A percentile compares a stretch with the other conserved stretches of the same genome.
These are phyloP conservation scores for Zosterops pallidus DNA, from an alignment of 2,113 vertebrate species.

Conservation along the genomic window DNA sequence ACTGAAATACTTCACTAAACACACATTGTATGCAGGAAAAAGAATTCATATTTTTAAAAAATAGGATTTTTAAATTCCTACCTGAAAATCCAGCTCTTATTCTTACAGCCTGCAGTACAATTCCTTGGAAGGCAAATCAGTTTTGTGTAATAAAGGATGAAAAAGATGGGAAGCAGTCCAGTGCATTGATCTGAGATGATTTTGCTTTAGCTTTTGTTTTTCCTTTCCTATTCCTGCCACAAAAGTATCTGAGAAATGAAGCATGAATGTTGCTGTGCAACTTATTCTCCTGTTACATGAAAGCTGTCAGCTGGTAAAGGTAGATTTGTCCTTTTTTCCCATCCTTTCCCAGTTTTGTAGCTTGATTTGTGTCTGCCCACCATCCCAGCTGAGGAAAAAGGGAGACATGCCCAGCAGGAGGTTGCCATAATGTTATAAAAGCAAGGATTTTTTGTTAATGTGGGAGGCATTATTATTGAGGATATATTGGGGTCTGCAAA, in stretches of 20 bases:
- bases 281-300: background rate
- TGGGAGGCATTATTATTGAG: background rate
- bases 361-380: background rate
- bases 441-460: background rate
- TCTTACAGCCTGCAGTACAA: background rate
- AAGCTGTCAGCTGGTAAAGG: background rate
- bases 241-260: conserved; percentile 16
- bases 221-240: conserved; percentile 2
- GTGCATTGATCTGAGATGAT: conserved; percentile 53
- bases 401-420: background rate
- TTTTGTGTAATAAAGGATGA: background rate
- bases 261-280: background rate
- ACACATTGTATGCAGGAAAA: background rate
- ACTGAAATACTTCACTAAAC: background rate
- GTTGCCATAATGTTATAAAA: background rate
- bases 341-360: background rate
- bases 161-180: conserved; percentile 3
- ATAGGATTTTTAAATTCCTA: background rate
- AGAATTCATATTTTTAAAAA: background rate
- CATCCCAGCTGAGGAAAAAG: background rate
- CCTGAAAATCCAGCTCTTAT: background rate
- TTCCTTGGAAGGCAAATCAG: background rate
- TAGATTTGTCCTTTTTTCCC: background rate
- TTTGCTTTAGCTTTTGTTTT: conserved; percentile 32
- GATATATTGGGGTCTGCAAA: background rate